These are phyloP conservation scores for Aulostomus chinensis DNA, from an alignment of 2,797 vertebrate genomes.

Conservation along the genomic window DNA sequence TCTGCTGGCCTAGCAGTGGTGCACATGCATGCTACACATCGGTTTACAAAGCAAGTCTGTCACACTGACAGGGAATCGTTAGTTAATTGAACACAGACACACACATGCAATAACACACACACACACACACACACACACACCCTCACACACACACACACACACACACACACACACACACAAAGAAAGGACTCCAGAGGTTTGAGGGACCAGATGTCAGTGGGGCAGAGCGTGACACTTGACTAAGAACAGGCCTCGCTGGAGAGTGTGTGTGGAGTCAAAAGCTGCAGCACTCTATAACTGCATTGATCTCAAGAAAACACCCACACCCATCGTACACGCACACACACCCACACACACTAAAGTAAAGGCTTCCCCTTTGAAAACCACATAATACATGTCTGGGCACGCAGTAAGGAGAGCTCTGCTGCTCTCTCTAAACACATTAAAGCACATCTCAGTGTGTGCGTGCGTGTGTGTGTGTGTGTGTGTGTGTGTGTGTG, in stretches of 20 bases:
- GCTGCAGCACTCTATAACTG: conserved; percentile 51
- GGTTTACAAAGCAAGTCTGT: conserved; percentile 22
- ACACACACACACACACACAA: conserved; percentile 25
- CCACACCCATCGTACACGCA: conserved; percentile 30
- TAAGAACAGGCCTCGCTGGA: conserved; percentile 60
- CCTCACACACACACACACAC: conserved; percentile 16
- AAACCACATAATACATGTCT: conserved; percentile 72
- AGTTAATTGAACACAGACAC: conserved; percentile 63
- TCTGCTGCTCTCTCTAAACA: conserved; percentile 55
- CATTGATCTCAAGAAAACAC: conserved; percentile 63
- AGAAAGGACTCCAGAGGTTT: conserved; percentile 46
- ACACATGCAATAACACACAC: conserved; percentile 14
- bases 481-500: conserved; percentile 2
- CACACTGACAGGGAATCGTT: conserved; percentile 46
- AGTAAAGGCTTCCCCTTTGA: conserved; percentile 73
- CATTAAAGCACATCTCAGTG: conserved; percentile 47
- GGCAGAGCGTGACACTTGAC: conserved; percentile 69
- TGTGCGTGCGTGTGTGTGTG: conserved; percentile 7
- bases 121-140: conserved; percentile 19
- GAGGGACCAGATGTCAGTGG: conserved; percentile 67
- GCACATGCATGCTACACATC: too few species aligned
- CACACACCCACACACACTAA: conserved; percentile 36
- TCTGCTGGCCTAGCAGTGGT: too few species aligned
- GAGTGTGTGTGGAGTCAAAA: conserved; percentile 35
- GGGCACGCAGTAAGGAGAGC: conserved; percentile 57